Conservation (phyloP, 2,888 invertebrate genomes). For the Zelleria hepariella region DNA sequence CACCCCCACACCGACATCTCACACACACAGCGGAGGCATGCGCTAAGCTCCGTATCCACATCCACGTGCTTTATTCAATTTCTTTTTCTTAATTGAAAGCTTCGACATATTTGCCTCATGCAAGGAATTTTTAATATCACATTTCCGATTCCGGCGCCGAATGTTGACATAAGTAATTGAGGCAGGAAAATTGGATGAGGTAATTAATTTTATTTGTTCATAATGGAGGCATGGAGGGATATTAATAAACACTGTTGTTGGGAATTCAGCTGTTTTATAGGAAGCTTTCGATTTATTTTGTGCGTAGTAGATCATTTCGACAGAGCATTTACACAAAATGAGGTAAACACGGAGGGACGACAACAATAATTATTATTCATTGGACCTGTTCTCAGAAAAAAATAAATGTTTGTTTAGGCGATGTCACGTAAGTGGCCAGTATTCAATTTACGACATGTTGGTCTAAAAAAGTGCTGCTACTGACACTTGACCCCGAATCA, state of each 20-base stretch:
- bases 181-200: not conserved
- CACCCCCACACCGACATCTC: slow-evolving; percentile 51
- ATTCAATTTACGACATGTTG: slow-evolving; percentile 18
- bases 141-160: not conserved
- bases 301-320: not conserved
- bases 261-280: no score
- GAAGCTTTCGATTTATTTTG: not conserved
- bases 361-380: not conserved
- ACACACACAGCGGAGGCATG: slow-evolving; percentile 42
- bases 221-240: not conserved
- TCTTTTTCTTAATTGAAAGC: slow-evolving; percentile 5
- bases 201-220: not conserved
- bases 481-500: slow-evolving; percentile 18
- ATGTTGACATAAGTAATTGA: not conserved
- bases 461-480: slow-evolving; percentile 6
- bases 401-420: slow-evolving; percentile 43
- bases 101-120: slow-evolving; percentile 1
- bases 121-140: not conserved
- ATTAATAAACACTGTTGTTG: no score
- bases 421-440: slow-evolving; percentile 17
- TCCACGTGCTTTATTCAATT: slow-evolving; percentile 34
- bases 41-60: slow-evolving; percentile 51
- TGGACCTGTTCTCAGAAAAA: slow-evolving; percentile 18
- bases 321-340: not conserved
- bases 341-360: not conserved